Evolutionary conservation across 2,888 invertebrate species (phyloP), one percentile per base, ranked within the genome.

Genomic region (Amiota communis): DNA sequence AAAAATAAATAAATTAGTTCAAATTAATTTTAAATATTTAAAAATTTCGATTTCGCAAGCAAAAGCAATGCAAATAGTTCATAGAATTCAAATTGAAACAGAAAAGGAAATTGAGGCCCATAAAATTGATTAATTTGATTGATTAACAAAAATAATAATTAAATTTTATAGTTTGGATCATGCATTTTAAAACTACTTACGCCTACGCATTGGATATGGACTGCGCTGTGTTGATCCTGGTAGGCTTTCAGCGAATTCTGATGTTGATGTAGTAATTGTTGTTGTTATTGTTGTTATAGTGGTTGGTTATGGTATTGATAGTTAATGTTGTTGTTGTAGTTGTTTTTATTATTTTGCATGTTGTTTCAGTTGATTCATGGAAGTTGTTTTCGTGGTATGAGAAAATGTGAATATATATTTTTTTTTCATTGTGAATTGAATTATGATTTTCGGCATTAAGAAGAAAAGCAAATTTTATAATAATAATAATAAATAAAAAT

Each of bases 201-300:
- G 93, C 92, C 95, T 93, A 90, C 96, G 92, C 80, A 94, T 92
- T 81, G 94, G 95, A 90, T 96, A 96, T 73, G 96, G 96, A 90
- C 96, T 96, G 89, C 96, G 93, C 91, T 95, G 95, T 88, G 93
- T 95, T 81, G 95, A 94, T 87, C 95, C 93, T 80, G 95, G 95
- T 90, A 96, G 91, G 90, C 95, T 96, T 91, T 96, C 96, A 85
- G 95, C 95, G 90, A 95, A 95, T 92, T 96, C 96, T 96, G 91
- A 81, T 86, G 80, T 77, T 81, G 72, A 77, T 74, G 20, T 46
- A 72, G 56, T 77, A 68, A 69, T 79, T 73, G 53, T 64, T 73
- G 70, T 71, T 78, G 75, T 76, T 72, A 63, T 74, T 69, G 46
- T 69, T 76, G 72, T 73, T 74, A 51, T 74, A 74, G 67, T 77